Evolutionary conservation across 2,797 vertebrate species (phyloP).

Genomic region (Onychomys arenicola): DNA sequence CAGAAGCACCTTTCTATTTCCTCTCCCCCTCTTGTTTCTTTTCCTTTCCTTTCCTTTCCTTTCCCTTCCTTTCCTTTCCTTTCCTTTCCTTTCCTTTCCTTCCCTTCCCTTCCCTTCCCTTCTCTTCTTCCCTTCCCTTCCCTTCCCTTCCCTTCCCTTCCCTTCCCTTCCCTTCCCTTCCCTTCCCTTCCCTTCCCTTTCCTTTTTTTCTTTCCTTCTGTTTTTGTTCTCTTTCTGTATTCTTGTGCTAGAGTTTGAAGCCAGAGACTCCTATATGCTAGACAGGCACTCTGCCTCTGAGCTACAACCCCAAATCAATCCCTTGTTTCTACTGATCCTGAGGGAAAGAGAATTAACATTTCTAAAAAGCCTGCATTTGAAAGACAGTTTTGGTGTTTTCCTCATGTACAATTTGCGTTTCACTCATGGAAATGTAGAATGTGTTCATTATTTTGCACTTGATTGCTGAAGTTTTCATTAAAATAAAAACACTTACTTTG

Average conservation of each 20-base stretch:
- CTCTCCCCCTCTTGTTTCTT: not conserved
- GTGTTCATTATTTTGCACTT: conserved; percentile 18
- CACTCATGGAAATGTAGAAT: not conserved
- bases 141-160: too few relatives aligned
- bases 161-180: not conserved
- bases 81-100: not conserved
- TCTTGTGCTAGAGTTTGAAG: not conserved
- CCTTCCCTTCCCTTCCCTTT: too few relatives aligned
- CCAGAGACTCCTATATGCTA: not conserved
- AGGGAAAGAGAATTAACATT: conserved; percentile 4
- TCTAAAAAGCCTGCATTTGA: not conserved
- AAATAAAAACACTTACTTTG: conserved; percentile 3
- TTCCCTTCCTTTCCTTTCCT: too few relatives aligned
- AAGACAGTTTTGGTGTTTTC: conserved; percentile 15
- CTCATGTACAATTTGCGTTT: conserved; percentile 4
- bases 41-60: not conserved
- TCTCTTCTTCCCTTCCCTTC: too few relatives aligned
- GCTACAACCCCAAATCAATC: not conserved
- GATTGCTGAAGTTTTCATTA: conserved; percentile 40
- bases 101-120: too few relatives aligned
- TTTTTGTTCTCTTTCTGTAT: not conserved
- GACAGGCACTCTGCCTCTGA: not conserved
- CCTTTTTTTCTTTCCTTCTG: not conserved
- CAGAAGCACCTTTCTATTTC: not conserved
- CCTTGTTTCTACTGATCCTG: not conserved